Base-by-base conservation (phyloP, 2,888 invertebrate genomes). In the Argyresthia albistria region DNA sequence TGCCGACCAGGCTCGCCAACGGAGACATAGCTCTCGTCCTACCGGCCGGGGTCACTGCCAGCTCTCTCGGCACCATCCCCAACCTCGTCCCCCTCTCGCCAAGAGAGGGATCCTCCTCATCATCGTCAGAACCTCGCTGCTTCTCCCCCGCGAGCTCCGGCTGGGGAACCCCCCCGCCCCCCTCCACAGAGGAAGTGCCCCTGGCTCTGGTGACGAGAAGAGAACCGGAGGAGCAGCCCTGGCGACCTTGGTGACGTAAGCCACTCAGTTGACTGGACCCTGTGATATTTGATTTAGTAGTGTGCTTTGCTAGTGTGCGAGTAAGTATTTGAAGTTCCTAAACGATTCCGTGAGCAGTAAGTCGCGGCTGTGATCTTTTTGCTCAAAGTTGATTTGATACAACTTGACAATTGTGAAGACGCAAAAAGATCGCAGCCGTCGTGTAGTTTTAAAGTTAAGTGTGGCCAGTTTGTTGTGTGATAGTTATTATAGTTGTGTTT, bases 1-100 rank as follows among this genome's bases (percentile, higher is more conserved):
- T 95, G 11, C 95, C 95, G 16, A 95, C 95, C 10, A 89, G 95
- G 59, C 72, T 96, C 14, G 91, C 95, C 25, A 95, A 95, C 67
- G 95, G 95, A 0, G 95, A 94, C 73, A 92, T 95, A 58, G 95
- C 95, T 0, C 81, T 95, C 14, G 92, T 96, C 0, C 70, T 95
- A 53, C 95, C 95, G 0, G 90, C 93, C 6, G 90, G 91, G 16
- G 82, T 90, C 16, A 89, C 88, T 42, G 74, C 83, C 46, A 80
- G 73, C 55, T 82, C 82, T 7, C 73, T 89, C 49, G 76, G 88
- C 0, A 89, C 91, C 0, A 76, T 93, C 43, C 93, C 94, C 0
- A 91, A 91, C 37, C 71, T 94, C 35, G 93, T 94, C 43, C 92
- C 94, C 0, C 91, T 94, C 12, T 94, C 94, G 0, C 91, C 93